Conservation (phyloP, 2,797 vertebrate genomes). For the Cephalopachus bancanus region DNA sequence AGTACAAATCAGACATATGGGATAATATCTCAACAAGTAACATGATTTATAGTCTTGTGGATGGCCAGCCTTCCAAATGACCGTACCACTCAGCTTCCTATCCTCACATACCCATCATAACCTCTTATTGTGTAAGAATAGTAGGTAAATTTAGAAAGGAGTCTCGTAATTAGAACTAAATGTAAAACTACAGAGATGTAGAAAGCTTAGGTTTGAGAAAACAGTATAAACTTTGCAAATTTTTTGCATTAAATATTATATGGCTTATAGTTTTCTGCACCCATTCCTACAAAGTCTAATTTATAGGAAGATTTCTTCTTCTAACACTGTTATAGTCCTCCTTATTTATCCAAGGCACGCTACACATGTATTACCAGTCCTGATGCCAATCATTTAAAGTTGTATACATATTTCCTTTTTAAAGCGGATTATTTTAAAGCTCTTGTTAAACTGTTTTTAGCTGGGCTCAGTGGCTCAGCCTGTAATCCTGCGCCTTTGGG, state of each 20-base stretch:
- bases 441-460: not conserved
- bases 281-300: not conserved
- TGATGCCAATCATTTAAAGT: constrained; percentile 13
- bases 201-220: not conserved
- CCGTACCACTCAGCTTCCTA: not conserved
- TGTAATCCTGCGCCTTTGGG: too few species aligned
- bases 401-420: constrained; percentile 51
- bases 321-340: not conserved
- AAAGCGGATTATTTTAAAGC: not conserved
- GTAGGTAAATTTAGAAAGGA: not conserved
- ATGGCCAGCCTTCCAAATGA: not conserved
- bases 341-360: not conserved
- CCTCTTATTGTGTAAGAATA: not conserved
- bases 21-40: not conserved
- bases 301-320: not conserved
- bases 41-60: not conserved
- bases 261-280: not conserved
- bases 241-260: constrained; percentile 16
- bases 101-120: not conserved
- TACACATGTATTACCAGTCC: not conserved
- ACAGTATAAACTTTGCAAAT: not conserved
- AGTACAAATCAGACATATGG: not conserved
- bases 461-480: too few species aligned
- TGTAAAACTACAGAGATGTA: not conserved
- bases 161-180: not conserved